Conservation (phyloP, 2,888 invertebrate species). For the Phyllotreta cruciferae region DNA sequence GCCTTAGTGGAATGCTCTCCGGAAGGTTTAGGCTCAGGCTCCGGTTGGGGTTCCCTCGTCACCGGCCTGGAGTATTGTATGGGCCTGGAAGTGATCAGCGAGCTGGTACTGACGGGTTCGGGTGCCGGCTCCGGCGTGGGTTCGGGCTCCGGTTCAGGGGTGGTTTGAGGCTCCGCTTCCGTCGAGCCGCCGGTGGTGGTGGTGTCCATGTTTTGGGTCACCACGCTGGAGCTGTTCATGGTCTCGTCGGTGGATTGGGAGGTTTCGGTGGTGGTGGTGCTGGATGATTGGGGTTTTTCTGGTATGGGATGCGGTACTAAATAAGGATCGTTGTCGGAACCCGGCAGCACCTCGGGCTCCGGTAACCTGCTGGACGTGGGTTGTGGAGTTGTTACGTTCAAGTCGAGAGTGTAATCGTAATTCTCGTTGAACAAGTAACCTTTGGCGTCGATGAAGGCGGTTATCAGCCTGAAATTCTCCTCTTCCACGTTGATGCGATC, state of each 20-base stretch:
- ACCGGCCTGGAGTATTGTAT: neutral
- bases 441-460: constrained; percentile 67
- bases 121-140: constrained; percentile 18
- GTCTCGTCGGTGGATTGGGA: constrained; percentile 31
- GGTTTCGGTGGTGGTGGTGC: neutral
- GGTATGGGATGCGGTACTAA: constrained; percentile 39
- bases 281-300: constrained; percentile 23
- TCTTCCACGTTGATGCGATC: constrained; percentile 66
- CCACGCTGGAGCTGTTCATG: constrained; percentile 30
- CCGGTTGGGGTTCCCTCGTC: neutral
- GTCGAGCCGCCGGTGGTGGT: too few species aligned
- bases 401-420: constrained; percentile 42
- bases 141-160: constrained; percentile 18
- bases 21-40: constrained; percentile 2
- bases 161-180: constrained; percentile 19
- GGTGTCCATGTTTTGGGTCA: too few species aligned
- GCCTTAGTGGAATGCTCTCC: neutral
- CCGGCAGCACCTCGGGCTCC: constrained; percentile 33
- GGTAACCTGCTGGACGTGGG: constrained; percentile 21
- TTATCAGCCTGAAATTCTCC: constrained; percentile 73
- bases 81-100: constrained; percentile 8
- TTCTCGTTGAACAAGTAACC: constrained; percentile 68
- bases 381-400: constrained; percentile 19
- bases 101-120: neutral
- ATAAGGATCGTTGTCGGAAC: constrained; percentile 42